Evolutionary conservation across 2,888 invertebrate species (phyloP).

Genomic region (Tuberolachnus salignus): DNA sequence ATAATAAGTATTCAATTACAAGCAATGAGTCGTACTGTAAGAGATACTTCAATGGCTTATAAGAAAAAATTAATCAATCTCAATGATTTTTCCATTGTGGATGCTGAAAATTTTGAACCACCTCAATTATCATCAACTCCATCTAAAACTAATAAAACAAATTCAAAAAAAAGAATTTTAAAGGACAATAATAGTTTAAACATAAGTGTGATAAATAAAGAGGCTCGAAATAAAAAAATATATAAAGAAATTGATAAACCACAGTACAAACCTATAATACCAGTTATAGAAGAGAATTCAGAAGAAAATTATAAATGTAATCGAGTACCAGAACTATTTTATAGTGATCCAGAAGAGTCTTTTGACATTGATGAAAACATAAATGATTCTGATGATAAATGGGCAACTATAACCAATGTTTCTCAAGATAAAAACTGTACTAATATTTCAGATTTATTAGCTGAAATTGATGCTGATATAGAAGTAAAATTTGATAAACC

Average conservation of each 20-base stretch:
- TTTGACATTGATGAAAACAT: background rate
- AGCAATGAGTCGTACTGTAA: background rate
- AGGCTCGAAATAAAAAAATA: background rate
- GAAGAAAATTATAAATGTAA: conserved; percentile 24
- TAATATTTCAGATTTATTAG: conserved; percentile 39
- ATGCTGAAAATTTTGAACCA: conserved; percentile 45
- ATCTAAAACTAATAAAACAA: background rate
- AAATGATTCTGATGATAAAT: conserved; percentile 51
- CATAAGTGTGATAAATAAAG: conserved; percentile 40
- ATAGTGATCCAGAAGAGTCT: conserved; percentile 51
- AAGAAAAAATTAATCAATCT: conserved; percentile 9
- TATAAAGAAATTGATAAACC: background rate
- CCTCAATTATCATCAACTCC: conserved; percentile 44
- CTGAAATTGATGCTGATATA: conserved; percentile 48
- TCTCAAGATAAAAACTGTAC: conserved; percentile 26
- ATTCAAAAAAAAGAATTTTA: conserved; percentile 29
- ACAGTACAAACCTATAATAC: conserved; percentile 8
- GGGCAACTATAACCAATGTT: conserved; percentile 39
- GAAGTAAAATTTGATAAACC: conserved; percentile 37
- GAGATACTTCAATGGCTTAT: background rate
- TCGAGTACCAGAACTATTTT: conserved; percentile 37
- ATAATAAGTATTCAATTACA: background rate
- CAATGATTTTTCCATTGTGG: conserved; percentile 19
- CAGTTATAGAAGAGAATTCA: conserved; percentile 31
- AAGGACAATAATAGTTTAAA: conserved; percentile 39